Percentiles rank a stretch among this genome's conserved stretches.
These are phyloP conservation scores for Margaritifera margaritifera DNA, from an alignment of 2,888 invertebrate species.

Conservation along the genomic window DNA sequence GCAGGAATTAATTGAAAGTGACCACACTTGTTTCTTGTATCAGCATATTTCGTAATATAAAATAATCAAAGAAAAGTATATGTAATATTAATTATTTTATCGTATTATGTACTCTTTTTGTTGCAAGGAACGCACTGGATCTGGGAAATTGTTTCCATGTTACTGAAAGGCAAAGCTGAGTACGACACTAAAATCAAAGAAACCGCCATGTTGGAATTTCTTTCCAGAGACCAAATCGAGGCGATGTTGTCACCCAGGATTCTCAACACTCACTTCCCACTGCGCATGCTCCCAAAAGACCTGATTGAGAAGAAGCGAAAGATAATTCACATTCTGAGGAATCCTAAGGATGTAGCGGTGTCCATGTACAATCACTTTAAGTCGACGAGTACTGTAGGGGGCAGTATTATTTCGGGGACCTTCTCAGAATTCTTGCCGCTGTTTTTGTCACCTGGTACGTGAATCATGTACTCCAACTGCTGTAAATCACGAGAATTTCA, in stretches of 20 bases:
- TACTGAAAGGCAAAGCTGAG: slow-evolving; percentile 7
- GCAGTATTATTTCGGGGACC: background rate
- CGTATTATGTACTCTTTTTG: too few relatives aligned
- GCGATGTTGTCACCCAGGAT: slow-evolving; percentile 5
- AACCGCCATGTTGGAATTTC: slow-evolving; percentile 7
- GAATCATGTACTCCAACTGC: too few relatives aligned
- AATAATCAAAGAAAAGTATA: too few relatives aligned
- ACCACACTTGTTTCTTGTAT: too few relatives aligned
- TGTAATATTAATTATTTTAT: too few relatives aligned
- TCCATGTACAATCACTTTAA: slow-evolving; percentile 9
- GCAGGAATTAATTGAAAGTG: too few relatives aligned
- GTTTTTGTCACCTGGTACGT: background rate
- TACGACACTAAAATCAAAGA: slow-evolving; percentile 9
- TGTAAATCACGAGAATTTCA: too few relatives aligned
- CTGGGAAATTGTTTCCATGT: slow-evolving; percentile 16
- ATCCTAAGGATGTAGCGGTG: slow-evolving; percentile 14
- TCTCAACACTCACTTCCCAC: slow-evolving; percentile 7
- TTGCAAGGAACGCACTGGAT: slow-evolving; percentile 15
- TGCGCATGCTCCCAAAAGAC: slow-evolving; percentile 9
- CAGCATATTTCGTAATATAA: too few relatives aligned
- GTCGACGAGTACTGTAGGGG: background rate
- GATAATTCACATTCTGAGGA: slow-evolving; percentile 9
- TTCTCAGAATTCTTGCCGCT: slow-evolving; percentile 2
- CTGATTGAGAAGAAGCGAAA: slow-evolving; percentile 11
- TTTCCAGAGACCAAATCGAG: slow-evolving; percentile 9